A percentile compares a stretch with the other conserved stretches of the same genome.
Conservation (phyloP, 2,797 vertebrate genomes). For the Hirundo rustica region DNA sequence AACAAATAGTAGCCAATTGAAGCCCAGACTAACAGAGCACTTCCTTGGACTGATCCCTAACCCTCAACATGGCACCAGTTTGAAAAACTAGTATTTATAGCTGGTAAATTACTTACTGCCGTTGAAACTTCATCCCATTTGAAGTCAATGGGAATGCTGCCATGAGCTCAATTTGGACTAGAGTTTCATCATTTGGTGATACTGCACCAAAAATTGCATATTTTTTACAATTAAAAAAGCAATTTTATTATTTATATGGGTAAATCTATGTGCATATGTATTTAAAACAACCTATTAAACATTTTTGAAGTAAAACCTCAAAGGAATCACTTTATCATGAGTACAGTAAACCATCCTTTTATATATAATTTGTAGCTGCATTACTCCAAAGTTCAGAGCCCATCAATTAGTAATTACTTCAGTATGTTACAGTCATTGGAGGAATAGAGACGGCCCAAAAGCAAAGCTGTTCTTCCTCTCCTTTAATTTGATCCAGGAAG, state of each 20-base stretch:
- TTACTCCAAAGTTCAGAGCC: conserved; percentile 34
- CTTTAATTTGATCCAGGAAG: not conserved
- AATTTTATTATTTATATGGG: not conserved
- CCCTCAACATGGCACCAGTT: not conserved
- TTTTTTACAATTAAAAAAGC: not conserved
- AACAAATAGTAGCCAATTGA: not conserved
- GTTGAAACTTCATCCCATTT: not conserved
- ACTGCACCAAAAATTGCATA: not conserved
- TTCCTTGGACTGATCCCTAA: not conserved
- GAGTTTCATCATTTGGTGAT: not conserved
- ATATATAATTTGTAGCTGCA: conserved; percentile 30
- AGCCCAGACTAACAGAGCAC: not conserved
- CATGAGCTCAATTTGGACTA: not conserved
- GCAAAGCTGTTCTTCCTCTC: not conserved
- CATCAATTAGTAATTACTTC: conserved; percentile 64
- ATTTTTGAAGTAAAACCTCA: conserved; percentile 5
- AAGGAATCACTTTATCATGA: conserved; percentile 9
- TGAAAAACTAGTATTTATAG: not conserved
- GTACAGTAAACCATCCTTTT: conserved; percentile 3
- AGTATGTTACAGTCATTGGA: conserved; percentile 30
- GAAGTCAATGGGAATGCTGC: not conserved
- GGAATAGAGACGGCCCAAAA: conserved; percentile 39
- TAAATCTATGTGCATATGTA: not conserved
- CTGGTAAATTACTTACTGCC: not conserved
- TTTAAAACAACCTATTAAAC: not conserved